These are phyloP conservation scores for Diaphora mendica DNA, from an alignment of 2,888 invertebrate genomes.

Conservation along the genomic window DNA sequence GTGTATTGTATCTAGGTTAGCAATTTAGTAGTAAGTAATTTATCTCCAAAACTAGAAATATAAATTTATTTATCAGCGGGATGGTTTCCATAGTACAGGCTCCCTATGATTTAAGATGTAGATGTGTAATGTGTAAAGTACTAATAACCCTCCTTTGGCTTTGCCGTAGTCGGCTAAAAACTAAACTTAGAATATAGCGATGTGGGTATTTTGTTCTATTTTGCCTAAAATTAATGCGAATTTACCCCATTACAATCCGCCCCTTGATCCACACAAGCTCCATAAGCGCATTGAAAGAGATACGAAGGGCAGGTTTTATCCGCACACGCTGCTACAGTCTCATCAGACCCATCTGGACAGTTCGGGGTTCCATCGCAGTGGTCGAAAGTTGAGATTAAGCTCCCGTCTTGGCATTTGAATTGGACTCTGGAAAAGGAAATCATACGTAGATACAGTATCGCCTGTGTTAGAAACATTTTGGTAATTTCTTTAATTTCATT, in stretches of 20 bases:
- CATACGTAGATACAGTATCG: not conserved
- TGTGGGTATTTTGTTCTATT: not conserved
- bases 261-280: slow-evolving; percentile 87
- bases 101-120: too few species aligned
- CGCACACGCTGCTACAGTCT: slow-evolving; percentile 69
- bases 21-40: too few species aligned
- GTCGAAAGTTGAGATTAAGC: slow-evolving; percentile 56
- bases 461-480: not conserved
- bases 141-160: too few species aligned
- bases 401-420: slow-evolving; percentile 69
- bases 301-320: slow-evolving; percentile 77
- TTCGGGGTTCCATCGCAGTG: slow-evolving; percentile 69
- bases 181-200: not conserved
- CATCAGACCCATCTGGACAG: slow-evolving; percentile 74
- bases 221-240: not conserved
- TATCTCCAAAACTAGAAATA: too few species aligned
- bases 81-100: too few species aligned
- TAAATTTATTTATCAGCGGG: too few species aligned
- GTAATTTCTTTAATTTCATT: not conserved
- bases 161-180: too few species aligned
- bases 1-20: too few species aligned
- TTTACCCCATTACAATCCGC: slow-evolving; percentile 80
- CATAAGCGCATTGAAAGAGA: slow-evolving; percentile 88
- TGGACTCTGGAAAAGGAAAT: slow-evolving; percentile 55
- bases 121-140: too few species aligned